A percentile compares a stretch with the other conserved stretches of the same genome.
Evolutionary conservation across 2,888 invertebrate genomes (phyloP).

Genomic region (Aphrophora alni): DNA sequence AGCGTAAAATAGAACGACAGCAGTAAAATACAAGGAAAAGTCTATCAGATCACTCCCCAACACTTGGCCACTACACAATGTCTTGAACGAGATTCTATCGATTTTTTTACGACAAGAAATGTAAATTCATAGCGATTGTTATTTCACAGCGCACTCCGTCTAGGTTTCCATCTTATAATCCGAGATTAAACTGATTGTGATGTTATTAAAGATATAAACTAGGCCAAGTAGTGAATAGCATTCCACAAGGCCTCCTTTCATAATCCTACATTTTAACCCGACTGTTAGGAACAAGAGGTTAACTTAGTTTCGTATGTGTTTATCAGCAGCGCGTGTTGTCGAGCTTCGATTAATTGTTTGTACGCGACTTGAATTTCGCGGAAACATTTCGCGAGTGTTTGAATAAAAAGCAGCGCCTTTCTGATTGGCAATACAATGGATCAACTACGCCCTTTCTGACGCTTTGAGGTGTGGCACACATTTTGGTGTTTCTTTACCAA

Average conservation of each 20-base stretch:
- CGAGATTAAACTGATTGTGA: background rate
- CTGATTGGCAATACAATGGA: conserved; percentile 3
- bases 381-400: background rate
- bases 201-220: background rate
- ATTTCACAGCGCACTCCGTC: background rate
- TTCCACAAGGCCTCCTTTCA: background rate
- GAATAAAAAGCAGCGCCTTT: background rate
- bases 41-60: background rate
- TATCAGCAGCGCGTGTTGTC: background rate
- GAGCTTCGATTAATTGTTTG: background rate
- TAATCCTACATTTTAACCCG: background rate
- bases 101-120: background rate
- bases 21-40: background rate
- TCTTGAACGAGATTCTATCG: background rate
- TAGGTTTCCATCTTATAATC: background rate
- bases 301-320: background rate
- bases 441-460: background rate
- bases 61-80: background rate
- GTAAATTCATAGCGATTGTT: background rate
- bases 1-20: background rate
- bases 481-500: background rate
- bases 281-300: background rate
- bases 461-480: background rate
- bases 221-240: background rate
- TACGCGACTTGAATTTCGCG: conserved; percentile 1